These are phyloP conservation scores for Corvus hawaiiensis DNA, from an alignment of 2,113 vertebrate species.

Conservation along the genomic window DNA sequence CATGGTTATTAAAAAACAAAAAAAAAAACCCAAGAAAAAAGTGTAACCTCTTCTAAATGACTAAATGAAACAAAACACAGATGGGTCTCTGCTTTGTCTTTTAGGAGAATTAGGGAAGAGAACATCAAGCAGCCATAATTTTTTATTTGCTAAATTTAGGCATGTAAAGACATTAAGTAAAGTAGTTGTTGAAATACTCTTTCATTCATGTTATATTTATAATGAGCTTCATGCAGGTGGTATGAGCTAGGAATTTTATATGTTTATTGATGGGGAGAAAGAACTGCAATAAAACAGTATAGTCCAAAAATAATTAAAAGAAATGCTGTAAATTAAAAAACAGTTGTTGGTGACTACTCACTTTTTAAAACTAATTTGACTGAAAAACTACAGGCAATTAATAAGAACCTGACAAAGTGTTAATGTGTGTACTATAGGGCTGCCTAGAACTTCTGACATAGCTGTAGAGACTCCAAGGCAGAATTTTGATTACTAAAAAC, in stretches of 20 bases:
- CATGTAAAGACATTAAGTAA: background rate
- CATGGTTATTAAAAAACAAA: background rate
- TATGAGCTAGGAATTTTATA: background rate
- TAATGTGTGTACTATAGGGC: background rate
- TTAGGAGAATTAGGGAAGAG: background rate
- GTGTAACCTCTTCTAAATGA: background rate
- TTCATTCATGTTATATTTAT: background rate
- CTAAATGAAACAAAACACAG: background rate
- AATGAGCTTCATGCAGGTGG: background rate
- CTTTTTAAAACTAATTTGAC: background rate
- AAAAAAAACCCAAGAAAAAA: background rate
- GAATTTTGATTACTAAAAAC: background rate
- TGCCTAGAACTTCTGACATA: background rate
- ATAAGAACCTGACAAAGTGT: background rate
- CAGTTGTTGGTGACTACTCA: background rate
- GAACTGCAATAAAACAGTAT: background rate
- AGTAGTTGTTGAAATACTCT: background rate
- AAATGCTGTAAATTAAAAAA: background rate
- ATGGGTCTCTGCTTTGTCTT: background rate
- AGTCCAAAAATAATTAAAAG: background rate
- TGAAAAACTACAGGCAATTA: rapidly evolving
- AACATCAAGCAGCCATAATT: background rate
- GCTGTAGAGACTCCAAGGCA: background rate
- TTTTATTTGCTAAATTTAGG: background rate
- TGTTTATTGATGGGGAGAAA: background rate